Evolutionary conservation across 2,113 vertebrate genomes (phyloP).

Genomic region (Phyllostomus hastatus): DNA sequence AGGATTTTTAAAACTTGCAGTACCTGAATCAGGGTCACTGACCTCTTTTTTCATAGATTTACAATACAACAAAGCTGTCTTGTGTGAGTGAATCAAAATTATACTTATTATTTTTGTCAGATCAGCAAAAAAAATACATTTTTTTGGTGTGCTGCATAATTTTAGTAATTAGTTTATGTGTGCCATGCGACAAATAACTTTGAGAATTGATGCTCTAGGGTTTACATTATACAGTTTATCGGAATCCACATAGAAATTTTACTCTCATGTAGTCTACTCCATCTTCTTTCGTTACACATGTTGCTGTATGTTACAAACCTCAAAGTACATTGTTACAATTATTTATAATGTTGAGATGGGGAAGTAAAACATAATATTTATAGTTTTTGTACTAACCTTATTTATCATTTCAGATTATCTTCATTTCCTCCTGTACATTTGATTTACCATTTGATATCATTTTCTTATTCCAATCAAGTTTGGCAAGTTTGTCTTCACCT

Average conservation of each 20-base stretch:
- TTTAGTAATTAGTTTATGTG: background rate
- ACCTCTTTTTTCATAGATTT: background rate
- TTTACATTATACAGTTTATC: background rate
- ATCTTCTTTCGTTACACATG: background rate
- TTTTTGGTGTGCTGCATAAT: background rate
- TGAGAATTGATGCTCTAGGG: background rate
- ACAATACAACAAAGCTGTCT: background rate
- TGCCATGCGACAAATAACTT: background rate
- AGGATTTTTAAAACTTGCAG: background rate
- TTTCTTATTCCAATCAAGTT: background rate
- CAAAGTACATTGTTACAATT: background rate
- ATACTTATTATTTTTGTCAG: background rate
- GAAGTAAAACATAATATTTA: background rate
- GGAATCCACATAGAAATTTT: background rate
- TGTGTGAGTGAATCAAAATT: background rate
- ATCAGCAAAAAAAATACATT: background rate
- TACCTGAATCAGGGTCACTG: background rate
- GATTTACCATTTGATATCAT: background rate
- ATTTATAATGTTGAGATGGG: background rate
- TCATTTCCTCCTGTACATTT: slow-evolving; percentile 7
- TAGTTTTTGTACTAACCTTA: background rate
- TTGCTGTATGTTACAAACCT: background rate
- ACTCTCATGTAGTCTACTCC: background rate
- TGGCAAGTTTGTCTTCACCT: background rate
- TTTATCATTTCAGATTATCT: background rate